Percentiles rank a stretch among this genome's conserved stretches.
Evolutionary conservation across 2,888 invertebrate genomes (phyloP).

Genomic region (Ophraella communa): DNA sequence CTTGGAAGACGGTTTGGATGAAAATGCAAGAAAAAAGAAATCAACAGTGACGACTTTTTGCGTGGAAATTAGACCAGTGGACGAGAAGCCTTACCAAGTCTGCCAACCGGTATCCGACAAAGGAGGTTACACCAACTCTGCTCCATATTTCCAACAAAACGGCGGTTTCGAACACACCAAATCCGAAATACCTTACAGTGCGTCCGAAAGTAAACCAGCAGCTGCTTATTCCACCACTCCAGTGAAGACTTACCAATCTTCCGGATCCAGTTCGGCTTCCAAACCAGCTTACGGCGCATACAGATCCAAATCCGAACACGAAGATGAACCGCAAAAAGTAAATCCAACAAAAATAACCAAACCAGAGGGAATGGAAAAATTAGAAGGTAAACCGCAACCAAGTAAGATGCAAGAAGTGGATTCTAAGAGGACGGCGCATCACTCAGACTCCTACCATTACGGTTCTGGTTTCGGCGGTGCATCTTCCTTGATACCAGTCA

Average conservation of each 20-base stretch:
- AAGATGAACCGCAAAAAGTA: slow-evolving; percentile 9
- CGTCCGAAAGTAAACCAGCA: slow-evolving; percentile 20
- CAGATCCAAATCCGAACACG: slow-evolving; percentile 21
- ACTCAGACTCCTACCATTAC: slow-evolving; percentile 9
- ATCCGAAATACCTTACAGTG: slow-evolving; percentile 30
- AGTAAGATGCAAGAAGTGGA: not conserved
- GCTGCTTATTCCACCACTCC: slow-evolving; percentile 34
- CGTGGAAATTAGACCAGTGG: slow-evolving; percentile 59
- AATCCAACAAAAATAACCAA: not conserved
- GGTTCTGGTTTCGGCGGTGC: slow-evolving; percentile 20
- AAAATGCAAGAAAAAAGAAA: slow-evolving; percentile 56
- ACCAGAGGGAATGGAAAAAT: not conserved
- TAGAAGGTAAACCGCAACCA: not conserved
- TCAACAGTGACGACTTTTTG: slow-evolving; percentile 60
- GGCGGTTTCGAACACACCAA: slow-evolving; percentile 23
- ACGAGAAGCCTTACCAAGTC: slow-evolving; percentile 57
- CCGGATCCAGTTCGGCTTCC: not conserved
- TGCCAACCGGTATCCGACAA: slow-evolving; percentile 48
- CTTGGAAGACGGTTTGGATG: slow-evolving; percentile 25
- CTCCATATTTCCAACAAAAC: slow-evolving; percentile 24
- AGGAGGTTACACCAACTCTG: slow-evolving; percentile 26
- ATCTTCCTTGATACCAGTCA: slow-evolving; percentile 11
- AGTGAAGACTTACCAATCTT: slow-evolving; percentile 33
- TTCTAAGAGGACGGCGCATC: slow-evolving; percentile 22
- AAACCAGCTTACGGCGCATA: slow-evolving; percentile 27